These are phyloP conservation scores for Troides aeacus DNA, from an alignment of 2,888 invertebrate genomes.

Conservation along the genomic window DNA sequence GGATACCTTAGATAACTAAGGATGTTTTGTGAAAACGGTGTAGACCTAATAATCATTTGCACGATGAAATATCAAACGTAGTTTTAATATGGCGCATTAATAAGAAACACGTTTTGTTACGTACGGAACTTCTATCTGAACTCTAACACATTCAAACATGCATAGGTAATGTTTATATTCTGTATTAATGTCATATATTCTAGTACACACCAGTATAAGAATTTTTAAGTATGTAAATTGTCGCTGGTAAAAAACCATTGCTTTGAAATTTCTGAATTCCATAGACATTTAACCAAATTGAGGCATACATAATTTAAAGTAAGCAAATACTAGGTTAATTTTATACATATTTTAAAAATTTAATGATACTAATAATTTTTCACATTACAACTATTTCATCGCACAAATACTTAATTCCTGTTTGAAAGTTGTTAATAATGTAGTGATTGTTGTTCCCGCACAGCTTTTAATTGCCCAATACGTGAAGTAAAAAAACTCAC, in stretches of 20 bases:
- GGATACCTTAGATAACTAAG: conserved; percentile 7
- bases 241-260: not conserved
- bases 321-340: not conserved
- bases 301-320: not conserved
- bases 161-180: not conserved
- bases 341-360: not conserved
- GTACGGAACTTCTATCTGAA: not conserved
- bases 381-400: conserved; percentile 12
- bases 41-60: conserved; percentile 7
- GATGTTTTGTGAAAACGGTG: not conserved
- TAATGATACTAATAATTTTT: conserved; percentile 5
- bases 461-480: conserved; percentile 39
- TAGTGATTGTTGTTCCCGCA: conserved; percentile 4
- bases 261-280: not conserved
- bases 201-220: not conserved
- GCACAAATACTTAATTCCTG: conserved; percentile 20
- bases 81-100: conserved; percentile 1
- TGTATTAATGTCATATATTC: not conserved
- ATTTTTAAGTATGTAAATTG: not conserved
- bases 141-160: not conserved
- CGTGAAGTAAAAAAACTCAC: conserved; percentile 39
- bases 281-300: not conserved
- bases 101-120: not conserved
- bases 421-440: not conserved
- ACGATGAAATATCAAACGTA: conserved; percentile 3